Evolutionary conservation across 2,888 invertebrate genomes (phyloP), one percentile per base, ranked within the genome.

Genomic region (Geophilus truncorum): DNA sequence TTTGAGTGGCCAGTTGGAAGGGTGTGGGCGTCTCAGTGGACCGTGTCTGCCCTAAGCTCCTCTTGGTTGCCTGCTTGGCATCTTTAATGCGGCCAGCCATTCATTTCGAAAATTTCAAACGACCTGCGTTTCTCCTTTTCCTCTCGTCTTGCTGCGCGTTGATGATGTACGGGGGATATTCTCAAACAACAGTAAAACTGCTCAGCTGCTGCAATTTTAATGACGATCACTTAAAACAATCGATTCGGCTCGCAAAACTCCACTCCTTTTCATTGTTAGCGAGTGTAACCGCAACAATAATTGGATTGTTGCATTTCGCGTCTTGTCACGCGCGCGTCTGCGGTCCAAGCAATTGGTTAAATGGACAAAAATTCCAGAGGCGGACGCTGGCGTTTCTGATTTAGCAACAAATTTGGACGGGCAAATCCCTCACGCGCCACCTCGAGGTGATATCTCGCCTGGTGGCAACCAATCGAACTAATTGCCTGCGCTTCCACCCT

Each of bases 281-380:
- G 18, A 18, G n/a, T 12, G 4, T 0, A 18, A 62, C 57, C 57
- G 57, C 57, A 62, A 21, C 57, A 62, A 62, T 62, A 62, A 62
- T 62, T 62, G 57, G 57, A 62, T 62, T 62, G 57, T 62, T 62
- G 57, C 57, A 62, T 62, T 62, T 62, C 57, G 57, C 57, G 57
- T 62, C 57, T 62, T 62, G 57, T 62, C 57, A 62, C 57, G 57
- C 57, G 57, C 57, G 57, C 57, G 57, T 62, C 57, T 62, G 57
- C 57, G 57, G 57, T 62, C 57, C 57, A 62, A 62, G 57, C 57
- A 62, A 62, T 62, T 62, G 57, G 57, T 62, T 62, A 62, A 62
- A 62, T 62, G 57, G 57, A 62, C 57, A 62, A 62, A 62, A 62
- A 62, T 62, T 62, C 57, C 57, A 62, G n/a, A 62, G 57, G 57